Evolutionary conservation across 2,113 vertebrate genomes (phyloP), one percentile per base, ranked within the genome.

Genomic region (Lepisosteus osseus): DNA sequence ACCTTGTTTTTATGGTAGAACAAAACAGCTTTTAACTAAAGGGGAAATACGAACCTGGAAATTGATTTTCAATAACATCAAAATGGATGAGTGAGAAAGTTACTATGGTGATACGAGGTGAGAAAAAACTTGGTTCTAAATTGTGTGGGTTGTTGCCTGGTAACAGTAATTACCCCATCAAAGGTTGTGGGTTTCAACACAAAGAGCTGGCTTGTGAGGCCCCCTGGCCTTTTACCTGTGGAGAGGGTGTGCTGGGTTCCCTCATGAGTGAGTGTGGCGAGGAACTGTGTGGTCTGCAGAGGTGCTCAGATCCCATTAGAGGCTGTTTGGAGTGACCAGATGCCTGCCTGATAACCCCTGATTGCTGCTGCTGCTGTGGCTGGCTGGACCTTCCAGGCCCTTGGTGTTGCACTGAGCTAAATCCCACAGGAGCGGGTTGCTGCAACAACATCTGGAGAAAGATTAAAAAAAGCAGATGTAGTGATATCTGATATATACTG

Each of bases 371-470:
- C 42, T 70, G 84, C 69, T 72, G 81, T 0, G 81, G 84, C 42
- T 82, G 83, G 0, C 77, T 61, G 0, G 71, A 79, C 72, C 86
- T 75, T 68, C 87, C 86, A 0, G 89, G 86, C 63, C 77, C 84
- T 7, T 86, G 88, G 61, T 85, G 84, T 69, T 93, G 85, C 12
- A 78, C 44, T 15, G 73, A 59, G 51, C 80, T 83, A 51, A 88
- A 82, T 29, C 86, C 79, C 3, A 81, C 14, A 0, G 90, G 82
- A 68, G 82, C 62, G 0, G 89, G 86, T 70, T 87, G 91, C 79
- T 93, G 93, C 85, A 94, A 89, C 84, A 96, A 84, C 87, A 92
- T 92, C 95, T 96, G 75, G 11, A 70, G 74, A 67, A 0, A 76
- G 61, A 67, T 71, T 6, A 47, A 29, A 29, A 29, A 29, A 29